Evolutionary conservation across 2,888 invertebrate genomes (phyloP).

Genomic region (Cephus pulcher): DNA sequence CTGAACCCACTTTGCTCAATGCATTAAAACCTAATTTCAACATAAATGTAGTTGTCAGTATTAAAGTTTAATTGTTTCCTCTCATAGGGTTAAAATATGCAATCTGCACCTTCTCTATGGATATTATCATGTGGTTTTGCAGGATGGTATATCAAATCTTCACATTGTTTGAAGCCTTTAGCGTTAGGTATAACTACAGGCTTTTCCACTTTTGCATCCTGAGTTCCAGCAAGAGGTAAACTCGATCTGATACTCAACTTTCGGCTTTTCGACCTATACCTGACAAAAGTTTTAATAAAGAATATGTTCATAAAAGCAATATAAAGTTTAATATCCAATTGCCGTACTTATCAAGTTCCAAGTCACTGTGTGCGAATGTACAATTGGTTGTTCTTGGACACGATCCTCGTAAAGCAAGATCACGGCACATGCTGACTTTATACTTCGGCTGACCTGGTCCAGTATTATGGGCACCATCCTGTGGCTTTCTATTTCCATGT

Average conservation of each 20-base stretch:
- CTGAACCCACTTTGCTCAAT: constrained; percentile 43
- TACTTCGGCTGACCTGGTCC: constrained; percentile 77
- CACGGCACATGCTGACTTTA: constrained; percentile 92
- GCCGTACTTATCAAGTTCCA: constrained; percentile 85
- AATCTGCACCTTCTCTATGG: constrained; percentile 45
- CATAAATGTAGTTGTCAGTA: neutral
- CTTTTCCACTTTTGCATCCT: constrained; percentile 55
- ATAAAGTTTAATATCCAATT: constrained; percentile 1
- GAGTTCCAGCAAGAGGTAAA: constrained; percentile 42
- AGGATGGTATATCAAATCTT: constrained; percentile 59
- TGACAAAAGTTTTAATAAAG: constrained; percentile 41
- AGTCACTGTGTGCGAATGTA: constrained; percentile 92
- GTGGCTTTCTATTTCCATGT: constrained; percentile 76
- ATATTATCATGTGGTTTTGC: constrained; percentile 52
- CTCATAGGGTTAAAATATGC: neutral
- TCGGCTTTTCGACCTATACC: constrained; percentile 75
- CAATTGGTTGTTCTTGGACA: constrained; percentile 91
- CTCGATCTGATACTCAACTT: constrained; percentile 67
- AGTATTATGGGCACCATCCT: constrained; percentile 69
- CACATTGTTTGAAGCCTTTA: constrained; percentile 60
- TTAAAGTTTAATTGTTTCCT: neutral
- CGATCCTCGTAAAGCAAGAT: constrained; percentile 80
- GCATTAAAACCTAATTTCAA: constrained; percentile 46
- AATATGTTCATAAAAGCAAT: neutral
- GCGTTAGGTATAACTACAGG: constrained; percentile 43